phyloP scores from a whole-genome alignment of 2,113 vertebrate genomes.

The Grammomys surdaster region DNA sequence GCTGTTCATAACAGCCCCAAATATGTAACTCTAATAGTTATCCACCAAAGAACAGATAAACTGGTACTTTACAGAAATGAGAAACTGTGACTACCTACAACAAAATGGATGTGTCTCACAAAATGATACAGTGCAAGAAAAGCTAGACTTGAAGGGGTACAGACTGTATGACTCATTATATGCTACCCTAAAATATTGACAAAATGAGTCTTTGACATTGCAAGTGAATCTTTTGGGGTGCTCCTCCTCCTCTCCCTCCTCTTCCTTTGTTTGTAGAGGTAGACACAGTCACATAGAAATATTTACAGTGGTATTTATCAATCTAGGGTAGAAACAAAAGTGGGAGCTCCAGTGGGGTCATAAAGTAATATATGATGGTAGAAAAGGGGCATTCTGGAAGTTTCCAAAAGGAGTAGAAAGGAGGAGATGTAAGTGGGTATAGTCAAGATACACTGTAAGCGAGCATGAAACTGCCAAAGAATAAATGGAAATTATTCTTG shows the following conservation, averaged over 20 bases:
- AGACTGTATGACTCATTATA: not conserved
- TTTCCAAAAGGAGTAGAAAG: not conserved
- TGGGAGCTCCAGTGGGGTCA: not conserved
- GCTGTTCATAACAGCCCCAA: not conserved
- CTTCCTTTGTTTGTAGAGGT: not conserved
- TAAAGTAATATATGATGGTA: too few relatives aligned
- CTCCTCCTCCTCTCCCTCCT: too few relatives aligned
- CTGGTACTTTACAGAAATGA: not conserved
- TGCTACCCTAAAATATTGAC: not conserved
- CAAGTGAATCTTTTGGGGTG: not conserved
- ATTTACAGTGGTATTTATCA: not conserved
- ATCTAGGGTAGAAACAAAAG: not conserved
- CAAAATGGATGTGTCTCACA: not conserved
- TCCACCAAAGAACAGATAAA: not conserved
- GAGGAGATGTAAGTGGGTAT: too few relatives aligned
- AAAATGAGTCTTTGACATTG: not conserved
- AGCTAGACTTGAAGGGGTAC: not conserved
- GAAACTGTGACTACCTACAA: not conserved
- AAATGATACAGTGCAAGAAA: constrained; percentile 1
- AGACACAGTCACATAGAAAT: not conserved
- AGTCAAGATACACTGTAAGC: not conserved
- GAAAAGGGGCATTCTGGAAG: not conserved
- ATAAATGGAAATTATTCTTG: not conserved
- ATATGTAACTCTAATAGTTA: not conserved
- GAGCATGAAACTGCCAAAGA: not conserved